These are phyloP conservation scores for Tiaroga cobitis DNA, from an alignment of 2,797 vertebrate species.

Conservation along the genomic window DNA sequence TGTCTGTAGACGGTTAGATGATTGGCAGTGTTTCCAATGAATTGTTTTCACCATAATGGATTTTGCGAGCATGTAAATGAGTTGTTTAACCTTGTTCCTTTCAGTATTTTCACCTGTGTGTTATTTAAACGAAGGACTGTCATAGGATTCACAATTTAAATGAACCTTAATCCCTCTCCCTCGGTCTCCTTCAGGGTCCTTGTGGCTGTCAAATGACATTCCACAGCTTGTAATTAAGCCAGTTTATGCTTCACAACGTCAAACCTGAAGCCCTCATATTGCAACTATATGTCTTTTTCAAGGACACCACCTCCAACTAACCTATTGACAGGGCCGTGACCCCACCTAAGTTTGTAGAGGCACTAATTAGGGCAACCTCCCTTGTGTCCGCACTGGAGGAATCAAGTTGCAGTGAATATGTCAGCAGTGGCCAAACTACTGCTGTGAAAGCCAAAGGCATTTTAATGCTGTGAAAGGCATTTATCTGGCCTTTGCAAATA, in stretches of 20 bases:
- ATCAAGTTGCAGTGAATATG: slow-evolving; percentile 39
- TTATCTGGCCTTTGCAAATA: slow-evolving; percentile 49
- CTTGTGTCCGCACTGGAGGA: slow-evolving; percentile 40
- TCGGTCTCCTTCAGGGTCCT: slow-evolving; percentile 45
- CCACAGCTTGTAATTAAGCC: slow-evolving; percentile 59
- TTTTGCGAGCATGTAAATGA: neutral
- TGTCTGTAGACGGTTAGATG: neutral
- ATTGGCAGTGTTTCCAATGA: neutral
- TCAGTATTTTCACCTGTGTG: slow-evolving; percentile 12
- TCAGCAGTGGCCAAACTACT: slow-evolving; percentile 53
- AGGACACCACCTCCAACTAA: slow-evolving; percentile 52
- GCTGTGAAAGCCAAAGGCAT: slow-evolving; percentile 58
- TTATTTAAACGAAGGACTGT: neutral
- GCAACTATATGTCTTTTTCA: slow-evolving; percentile 51
- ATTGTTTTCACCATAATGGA: neutral
- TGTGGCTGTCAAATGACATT: slow-evolving; percentile 50
- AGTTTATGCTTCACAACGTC: slow-evolving; percentile 52
- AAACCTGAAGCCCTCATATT: slow-evolving; percentile 39
- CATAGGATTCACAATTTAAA: slow-evolving; percentile 29
- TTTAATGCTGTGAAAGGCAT: slow-evolving; percentile 48
- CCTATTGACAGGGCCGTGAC: slow-evolving; percentile 58
- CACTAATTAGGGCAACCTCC: slow-evolving; percentile 60
- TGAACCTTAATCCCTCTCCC: slow-evolving; percentile 12
- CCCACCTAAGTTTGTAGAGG: slow-evolving; percentile 56
- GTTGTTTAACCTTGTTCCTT: neutral